Conservation (phyloP, 2,888 invertebrate species). For the Caenorhabditis drosophilae region DNA sequence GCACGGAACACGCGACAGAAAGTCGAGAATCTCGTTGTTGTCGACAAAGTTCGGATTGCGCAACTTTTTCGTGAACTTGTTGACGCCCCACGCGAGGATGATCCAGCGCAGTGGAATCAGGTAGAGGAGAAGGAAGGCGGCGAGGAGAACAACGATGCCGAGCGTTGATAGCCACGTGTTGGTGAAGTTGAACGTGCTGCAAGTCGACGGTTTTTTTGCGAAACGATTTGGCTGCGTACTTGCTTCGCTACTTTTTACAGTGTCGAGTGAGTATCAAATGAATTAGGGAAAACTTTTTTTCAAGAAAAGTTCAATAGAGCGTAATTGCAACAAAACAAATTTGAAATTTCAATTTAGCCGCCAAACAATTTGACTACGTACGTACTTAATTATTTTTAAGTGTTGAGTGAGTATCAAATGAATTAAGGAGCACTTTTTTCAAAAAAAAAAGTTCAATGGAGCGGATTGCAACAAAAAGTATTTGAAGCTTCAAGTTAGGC, state of each 20-base stretch:
- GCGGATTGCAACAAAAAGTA: too few relatives aligned
- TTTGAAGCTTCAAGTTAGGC: too few relatives aligned
- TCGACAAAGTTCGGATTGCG: slow-evolving; percentile 90
- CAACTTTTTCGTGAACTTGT: slow-evolving; percentile 92
- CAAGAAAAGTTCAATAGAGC: not conserved
- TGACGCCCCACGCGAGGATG: slow-evolving; percentile 89
- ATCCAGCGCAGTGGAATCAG: slow-evolving; percentile 86
- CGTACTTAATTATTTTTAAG: too few relatives aligned
- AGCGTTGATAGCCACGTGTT: slow-evolving; percentile 93
- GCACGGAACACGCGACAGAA: slow-evolving; percentile 90
- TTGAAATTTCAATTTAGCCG: too few relatives aligned
- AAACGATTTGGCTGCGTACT: not conserved
- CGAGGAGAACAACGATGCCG: slow-evolving; percentile 81
- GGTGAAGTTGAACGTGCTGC: slow-evolving; percentile 92
- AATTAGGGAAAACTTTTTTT: too few relatives aligned
- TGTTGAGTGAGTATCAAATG: too few relatives aligned
- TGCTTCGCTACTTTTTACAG: too few relatives aligned
- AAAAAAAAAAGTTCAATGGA: too few relatives aligned
- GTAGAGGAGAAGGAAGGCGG: slow-evolving; percentile 82
- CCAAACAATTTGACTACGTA: too few relatives aligned
- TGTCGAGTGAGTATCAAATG: too few relatives aligned
- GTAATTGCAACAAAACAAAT: too few relatives aligned
- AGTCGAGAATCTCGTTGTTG: slow-evolving; percentile 94
- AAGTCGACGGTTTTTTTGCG: slow-evolving; percentile 53
- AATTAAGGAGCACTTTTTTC: too few relatives aligned